These are phyloP conservation scores for Scaptomyza tumidula DNA, from an alignment of 2,888 invertebrate genomes.

Conservation along the genomic window DNA sequence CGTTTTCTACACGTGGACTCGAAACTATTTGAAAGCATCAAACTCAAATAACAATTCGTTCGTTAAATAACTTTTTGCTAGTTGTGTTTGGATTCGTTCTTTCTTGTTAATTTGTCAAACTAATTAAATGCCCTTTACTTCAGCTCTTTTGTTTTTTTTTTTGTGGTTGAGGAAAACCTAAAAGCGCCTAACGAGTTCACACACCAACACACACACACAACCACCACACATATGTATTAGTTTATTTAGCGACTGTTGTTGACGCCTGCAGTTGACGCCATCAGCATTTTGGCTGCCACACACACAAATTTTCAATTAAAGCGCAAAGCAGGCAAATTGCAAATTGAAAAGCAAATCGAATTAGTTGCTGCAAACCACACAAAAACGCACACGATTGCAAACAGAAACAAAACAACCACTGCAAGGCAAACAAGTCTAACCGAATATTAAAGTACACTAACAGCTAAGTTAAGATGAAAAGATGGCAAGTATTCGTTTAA, in stretches of 20 bases:
- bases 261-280: slow-evolving; percentile 11
- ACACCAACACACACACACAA: not conserved
- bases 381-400: slow-evolving; percentile 8
- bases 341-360: slow-evolving; percentile 75
- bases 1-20: too few relatives aligned
- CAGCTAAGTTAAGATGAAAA: not conserved
- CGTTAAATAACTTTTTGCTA: too few relatives aligned
- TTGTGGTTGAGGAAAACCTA: slow-evolving; percentile 38
- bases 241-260: slow-evolving; percentile 10
- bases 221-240: not conserved
- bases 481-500: too few relatives aligned
- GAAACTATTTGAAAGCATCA: too few relatives aligned
- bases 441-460: not conserved
- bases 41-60: too few relatives aligned
- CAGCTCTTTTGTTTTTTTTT: not conserved
- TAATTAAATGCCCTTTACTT: slow-evolving; percentile 3
- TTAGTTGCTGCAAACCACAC: slow-evolving; percentile 50
- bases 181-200: slow-evolving; percentile 32
- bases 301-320: slow-evolving; percentile 65
- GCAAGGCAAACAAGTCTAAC: not conserved
- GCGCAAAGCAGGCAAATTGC: slow-evolving; percentile 51
- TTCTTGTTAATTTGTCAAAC: not conserved
- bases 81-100: too few relatives aligned
- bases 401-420: slow-evolving; percentile 5
- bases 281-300: slow-evolving; percentile 27